Evolutionary conservation across 2,888 invertebrate genomes (phyloP).

Genomic region (Drosophila helvetica): DNA sequence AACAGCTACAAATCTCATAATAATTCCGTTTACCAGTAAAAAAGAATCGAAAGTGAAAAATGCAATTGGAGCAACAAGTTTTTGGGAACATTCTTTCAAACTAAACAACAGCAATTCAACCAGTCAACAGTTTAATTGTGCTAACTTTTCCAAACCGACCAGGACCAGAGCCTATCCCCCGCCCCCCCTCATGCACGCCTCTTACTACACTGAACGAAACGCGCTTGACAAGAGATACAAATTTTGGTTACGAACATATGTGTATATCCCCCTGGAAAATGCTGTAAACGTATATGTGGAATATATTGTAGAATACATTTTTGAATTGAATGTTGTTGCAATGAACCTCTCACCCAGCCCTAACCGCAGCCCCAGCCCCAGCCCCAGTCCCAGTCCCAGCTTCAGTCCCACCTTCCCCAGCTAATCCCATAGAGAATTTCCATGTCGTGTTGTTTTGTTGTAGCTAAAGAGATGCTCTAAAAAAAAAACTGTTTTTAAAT

Average conservation of each 20-base stretch:
- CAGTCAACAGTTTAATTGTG: constrained; percentile 82
- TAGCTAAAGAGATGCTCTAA: constrained; percentile 60
- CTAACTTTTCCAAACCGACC: constrained; percentile 57
- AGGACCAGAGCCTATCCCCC: constrained; percentile 2
- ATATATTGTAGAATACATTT: constrained; percentile 17
- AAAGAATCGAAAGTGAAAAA: constrained; percentile 33
- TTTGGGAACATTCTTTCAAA: constrained; percentile 73
- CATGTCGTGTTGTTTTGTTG: constrained; percentile 33
- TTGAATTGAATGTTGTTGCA: constrained; percentile 63
- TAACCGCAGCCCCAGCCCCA: no score
- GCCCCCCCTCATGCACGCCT: constrained; percentile 48
- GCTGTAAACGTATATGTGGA: constrained; percentile 48
- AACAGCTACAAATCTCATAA: constrained; percentile 81
- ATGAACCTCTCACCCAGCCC: constrained; percentile 7
- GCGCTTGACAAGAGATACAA: constrained; percentile 41
- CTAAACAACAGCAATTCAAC: constrained; percentile 57
- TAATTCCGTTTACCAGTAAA: constrained; percentile 83
- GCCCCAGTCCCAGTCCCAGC: neutral
- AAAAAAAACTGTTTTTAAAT: constrained; percentile 17
- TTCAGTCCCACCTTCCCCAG: constrained; percentile 1
- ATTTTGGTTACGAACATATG: constrained; percentile 42
- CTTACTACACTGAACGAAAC: constrained; percentile 54
- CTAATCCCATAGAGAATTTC: constrained; percentile 7
- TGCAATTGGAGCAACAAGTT: constrained; percentile 51
- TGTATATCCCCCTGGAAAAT: constrained; percentile 31